phyloP scores from a whole-genome alignment of 2,888 invertebrate genomes.

The Selenia dentaria region DNA sequence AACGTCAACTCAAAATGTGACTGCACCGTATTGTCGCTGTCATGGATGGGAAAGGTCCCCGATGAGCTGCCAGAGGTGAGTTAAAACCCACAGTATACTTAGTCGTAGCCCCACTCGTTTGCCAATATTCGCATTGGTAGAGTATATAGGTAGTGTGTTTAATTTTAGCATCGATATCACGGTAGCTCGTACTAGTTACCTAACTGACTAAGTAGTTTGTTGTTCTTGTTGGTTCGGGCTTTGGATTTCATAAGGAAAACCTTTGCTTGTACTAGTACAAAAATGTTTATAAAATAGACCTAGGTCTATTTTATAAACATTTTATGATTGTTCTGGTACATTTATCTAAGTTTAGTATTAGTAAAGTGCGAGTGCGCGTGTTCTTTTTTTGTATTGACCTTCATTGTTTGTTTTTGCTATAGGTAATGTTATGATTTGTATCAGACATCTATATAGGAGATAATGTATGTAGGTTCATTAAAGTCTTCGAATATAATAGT shows the following conservation, averaged over 20 bases:
- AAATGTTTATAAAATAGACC: constrained; percentile 4
- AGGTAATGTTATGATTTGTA: too few species aligned
- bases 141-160: constrained; percentile 21
- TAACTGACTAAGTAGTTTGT: constrained; percentile 18
- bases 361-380: too few species aligned
- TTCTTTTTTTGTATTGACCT: too few species aligned
- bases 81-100: constrained; percentile 31
- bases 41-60: constrained; percentile 99
- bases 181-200: constrained; percentile 24
- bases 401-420: too few species aligned
- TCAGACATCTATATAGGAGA: too few species aligned
- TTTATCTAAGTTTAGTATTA: too few species aligned
- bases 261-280: neutral
- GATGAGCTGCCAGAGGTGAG: constrained; percentile 97
- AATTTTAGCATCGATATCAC: constrained; percentile 24
- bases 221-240: neutral
- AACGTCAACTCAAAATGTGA: constrained; percentile 97
- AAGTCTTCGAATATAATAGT: too few species aligned
- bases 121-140: constrained; percentile 18
- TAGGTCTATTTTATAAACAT: constrained; percentile 5
- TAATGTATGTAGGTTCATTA: too few species aligned
- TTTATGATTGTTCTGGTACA: neutral
- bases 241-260: neutral
- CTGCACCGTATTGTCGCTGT: constrained; percentile 96
- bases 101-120: constrained; percentile 2